Evolutionary conservation across 2,888 invertebrate genomes (phyloP).

Genomic region (Drosophila mettleri): DNA sequence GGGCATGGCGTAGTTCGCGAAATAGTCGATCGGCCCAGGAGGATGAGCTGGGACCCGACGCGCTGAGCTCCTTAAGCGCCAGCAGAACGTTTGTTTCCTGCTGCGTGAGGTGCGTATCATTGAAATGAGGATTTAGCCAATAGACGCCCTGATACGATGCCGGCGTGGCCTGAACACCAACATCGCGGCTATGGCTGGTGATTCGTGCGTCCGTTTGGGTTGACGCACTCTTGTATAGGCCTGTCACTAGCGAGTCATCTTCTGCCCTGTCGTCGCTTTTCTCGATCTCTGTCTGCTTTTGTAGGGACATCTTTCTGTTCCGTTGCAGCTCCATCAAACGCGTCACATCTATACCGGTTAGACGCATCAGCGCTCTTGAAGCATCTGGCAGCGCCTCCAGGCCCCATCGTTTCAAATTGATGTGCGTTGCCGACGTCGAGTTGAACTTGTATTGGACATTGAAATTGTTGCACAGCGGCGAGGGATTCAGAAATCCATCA

Average conservation of each 20-base stretch:
- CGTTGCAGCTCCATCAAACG: conserved; percentile 41
- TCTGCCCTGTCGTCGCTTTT: neutral
- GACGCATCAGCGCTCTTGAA: conserved; percentile 46
- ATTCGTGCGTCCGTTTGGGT: conserved; percentile 46
- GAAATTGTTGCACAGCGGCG: conserved; percentile 61
- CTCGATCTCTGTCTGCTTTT: conserved; percentile 5
- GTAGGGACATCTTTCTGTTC: conserved; percentile 38
- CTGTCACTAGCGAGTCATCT: conserved; percentile 13
- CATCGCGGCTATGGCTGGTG: conserved; percentile 4
- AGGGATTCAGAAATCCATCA: conserved; percentile 52
- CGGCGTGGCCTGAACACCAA: conserved; percentile 28
- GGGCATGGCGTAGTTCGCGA: conserved; percentile 22
- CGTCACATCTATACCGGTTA: conserved; percentile 50
- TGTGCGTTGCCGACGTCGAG: conserved; percentile 42
- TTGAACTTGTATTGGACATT: conserved; percentile 63
- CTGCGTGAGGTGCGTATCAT: conserved; percentile 36
- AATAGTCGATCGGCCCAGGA: conserved; percentile 36
- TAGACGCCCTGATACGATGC: conserved; percentile 1
- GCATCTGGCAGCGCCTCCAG: conserved; percentile 39
- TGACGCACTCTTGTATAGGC: conserved; percentile 32
- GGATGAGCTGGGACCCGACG: conserved; percentile 13
- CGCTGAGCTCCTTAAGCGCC: conserved; percentile 44
- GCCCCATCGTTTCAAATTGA: conserved; percentile 56
- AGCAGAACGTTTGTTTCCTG: conserved; percentile 46
- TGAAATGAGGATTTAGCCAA: conserved; percentile 46